These are phyloP conservation scores for Trachurus trachurus DNA, from an alignment of 2,797 vertebrate genomes.

Conservation along the genomic window DNA sequence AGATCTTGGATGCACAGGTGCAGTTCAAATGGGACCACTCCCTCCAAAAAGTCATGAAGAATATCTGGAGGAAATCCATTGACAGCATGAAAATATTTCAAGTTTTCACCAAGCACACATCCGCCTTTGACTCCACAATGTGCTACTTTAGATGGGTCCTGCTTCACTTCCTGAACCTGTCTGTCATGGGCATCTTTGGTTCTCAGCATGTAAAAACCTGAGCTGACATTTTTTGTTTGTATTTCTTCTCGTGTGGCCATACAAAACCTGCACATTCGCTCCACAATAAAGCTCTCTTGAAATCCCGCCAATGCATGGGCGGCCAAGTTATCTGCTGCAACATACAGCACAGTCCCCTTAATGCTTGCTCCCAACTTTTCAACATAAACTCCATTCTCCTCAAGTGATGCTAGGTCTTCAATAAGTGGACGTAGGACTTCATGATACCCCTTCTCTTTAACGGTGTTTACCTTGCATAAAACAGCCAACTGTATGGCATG, in stretches of 20 bases:
- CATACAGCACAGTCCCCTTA: neutral
- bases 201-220: too few species aligned
- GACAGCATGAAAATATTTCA: constrained; percentile 17
- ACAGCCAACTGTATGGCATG: constrained; percentile 21
- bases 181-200: neutral
- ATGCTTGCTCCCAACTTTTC: constrained; percentile 11
- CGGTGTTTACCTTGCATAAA: neutral
- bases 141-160: too few species aligned
- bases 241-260: too few species aligned
- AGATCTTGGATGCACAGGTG: too few species aligned
- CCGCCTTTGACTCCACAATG: constrained; percentile 5
- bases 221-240: too few species aligned
- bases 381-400: constrained; percentile 11
- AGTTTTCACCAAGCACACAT: neutral
- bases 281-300: too few species aligned
- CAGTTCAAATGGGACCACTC: too few species aligned
- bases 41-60: too few species aligned
- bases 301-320: neutral
- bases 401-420: constrained; percentile 4
- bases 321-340: neutral
- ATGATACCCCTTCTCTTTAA: neutral
- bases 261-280: too few species aligned
- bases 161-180: neutral
- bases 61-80: too few species aligned
- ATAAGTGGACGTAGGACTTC: neutral